Evolutionary conservation across 2,797 vertebrate genomes (phyloP), one percentile per base, ranked within the genome.

Genomic region (Diceros bicornis): DNA sequence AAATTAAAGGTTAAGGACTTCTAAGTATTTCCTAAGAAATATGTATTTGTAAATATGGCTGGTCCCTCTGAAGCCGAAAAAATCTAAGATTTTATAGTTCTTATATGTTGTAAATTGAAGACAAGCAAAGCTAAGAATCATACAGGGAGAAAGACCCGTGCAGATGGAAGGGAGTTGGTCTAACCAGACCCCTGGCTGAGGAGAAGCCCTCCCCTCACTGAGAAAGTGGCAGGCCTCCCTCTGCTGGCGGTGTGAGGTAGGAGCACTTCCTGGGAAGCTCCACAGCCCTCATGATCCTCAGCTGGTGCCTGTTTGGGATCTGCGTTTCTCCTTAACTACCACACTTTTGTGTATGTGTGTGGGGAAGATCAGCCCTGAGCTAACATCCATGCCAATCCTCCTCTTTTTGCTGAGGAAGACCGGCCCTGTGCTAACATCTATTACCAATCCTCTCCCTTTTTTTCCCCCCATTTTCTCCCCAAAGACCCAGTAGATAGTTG

Each of bases 131-230:
- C 13, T 18, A 10, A 86, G 47, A 61, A 14, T 61, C 83, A 32
- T 3, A 2, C 6, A 34, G 8, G 18, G 32, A 55, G 21, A 52
- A 64, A 16, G 52, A 29, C 7, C 17, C 25, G 20, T n/a, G 27
- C 18, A 7, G 23, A 50, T 1, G 44, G 47, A 74, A 61, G 12
- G 32, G 14, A 23, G 1, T 29, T 1, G 52, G 13, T 25, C 27
- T 29, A 2, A 50, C 10, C 55, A 32, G 17, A 25, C 8, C 32
- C 37, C 29, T 0, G 10, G 23, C 72, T 57, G 50, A 32, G 32
- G 6, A 14, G 2, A n/a, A 47, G n/a, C 10, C 0, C 20, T n/a
- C 12, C 27, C 4, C n/a, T 18, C 71, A 0, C 47, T 8, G 1
- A 44, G 62, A 34, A 25, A 57, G 29, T 1, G 0, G 44, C 34